Base-by-base conservation (phyloP, 2,888 invertebrate genomes). In the Chrysolina americana region DNA sequence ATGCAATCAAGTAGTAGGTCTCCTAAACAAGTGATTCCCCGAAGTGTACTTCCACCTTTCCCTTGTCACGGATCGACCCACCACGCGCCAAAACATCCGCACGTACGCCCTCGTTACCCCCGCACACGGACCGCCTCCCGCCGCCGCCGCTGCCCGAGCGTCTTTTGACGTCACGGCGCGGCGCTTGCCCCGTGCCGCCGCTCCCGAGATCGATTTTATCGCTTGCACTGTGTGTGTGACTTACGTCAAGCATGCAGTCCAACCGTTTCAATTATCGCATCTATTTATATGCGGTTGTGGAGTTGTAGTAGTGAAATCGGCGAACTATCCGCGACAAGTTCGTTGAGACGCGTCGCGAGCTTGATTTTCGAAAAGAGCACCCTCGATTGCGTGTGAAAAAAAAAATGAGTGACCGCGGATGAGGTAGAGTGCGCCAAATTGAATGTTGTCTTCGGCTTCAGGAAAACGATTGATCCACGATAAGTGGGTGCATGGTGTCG, bases 101-200 rank as follows among this genome's bases (percentile, higher is more conserved):
- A 28, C 28, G 28, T 28, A 36, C 36, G 36, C 36, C 36, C 36
- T 6, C 8, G 59, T n/a, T 23, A 10, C 21, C 19, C 3, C 23
- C 23, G 11, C 53, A 15, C 2, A 44, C 17, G 50, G 8, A 50
- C n/a, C 50, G 3, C 15, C n/a, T n/a, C 23, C 23, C 10, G 68
- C 59, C 74, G 65, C 71, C 80, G 77, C 74, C 70, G 47, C 73
- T 73, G 70, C 23, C 73, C 73, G 66, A 82, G 84, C 85, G 85
- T 85, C 84, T 75, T 83, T 81, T 87, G 87, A 87, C 88, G 88
- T 88, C 87, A 87, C 82, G 76, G 76, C 78, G 83, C 83, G 85
- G 87, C 87, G 88, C 87, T 85, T 86, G 87, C 86, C 82, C 85
- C 80, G 79, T 83, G 80, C 82, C 81, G 77, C 81, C 82, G 79